Evolutionary conservation across 2,113 vertebrate species (phyloP).

Genomic region (Menura novaehollandiae): DNA sequence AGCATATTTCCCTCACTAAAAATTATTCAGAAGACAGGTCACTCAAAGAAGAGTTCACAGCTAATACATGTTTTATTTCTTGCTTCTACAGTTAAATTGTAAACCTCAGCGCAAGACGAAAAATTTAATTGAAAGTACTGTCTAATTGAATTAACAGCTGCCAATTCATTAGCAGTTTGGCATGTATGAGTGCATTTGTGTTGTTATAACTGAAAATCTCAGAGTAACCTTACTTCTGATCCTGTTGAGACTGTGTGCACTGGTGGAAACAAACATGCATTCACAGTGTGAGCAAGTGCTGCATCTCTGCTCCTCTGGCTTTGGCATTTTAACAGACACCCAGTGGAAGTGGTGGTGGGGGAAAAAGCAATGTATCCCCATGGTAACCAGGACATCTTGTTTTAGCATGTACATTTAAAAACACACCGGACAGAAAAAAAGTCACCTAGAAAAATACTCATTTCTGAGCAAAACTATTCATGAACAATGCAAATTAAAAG

Average conservation of each 20-base stretch:
- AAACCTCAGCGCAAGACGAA: neutral
- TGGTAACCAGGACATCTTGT: conserved; percentile 47
- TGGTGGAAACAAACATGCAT: neutral
- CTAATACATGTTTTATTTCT: neutral
- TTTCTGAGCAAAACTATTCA: neutral
- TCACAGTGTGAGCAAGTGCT: neutral
- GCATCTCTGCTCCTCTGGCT: neutral
- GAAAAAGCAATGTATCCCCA: neutral
- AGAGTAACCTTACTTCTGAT: neutral
- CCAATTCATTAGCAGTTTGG: neutral
- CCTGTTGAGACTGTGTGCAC: neutral
- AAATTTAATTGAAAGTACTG: neutral
- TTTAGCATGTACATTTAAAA: neutral
- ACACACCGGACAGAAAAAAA: neutral
- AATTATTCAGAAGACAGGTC: neutral
- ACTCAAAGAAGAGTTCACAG: neutral
- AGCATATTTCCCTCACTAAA: neutral
- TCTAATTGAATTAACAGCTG: neutral
- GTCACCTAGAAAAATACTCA: neutral
- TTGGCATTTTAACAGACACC: conserved; percentile 7
- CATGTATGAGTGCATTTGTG: neutral
- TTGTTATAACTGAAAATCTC: neutral
- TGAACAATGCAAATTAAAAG: neutral
- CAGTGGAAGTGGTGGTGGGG: neutral
- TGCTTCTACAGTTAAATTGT: neutral